Evolutionary conservation across 2,888 invertebrate genomes (phyloP), one percentile per base, ranked within the genome.

Genomic region (Scaeva pyrastri): DNA sequence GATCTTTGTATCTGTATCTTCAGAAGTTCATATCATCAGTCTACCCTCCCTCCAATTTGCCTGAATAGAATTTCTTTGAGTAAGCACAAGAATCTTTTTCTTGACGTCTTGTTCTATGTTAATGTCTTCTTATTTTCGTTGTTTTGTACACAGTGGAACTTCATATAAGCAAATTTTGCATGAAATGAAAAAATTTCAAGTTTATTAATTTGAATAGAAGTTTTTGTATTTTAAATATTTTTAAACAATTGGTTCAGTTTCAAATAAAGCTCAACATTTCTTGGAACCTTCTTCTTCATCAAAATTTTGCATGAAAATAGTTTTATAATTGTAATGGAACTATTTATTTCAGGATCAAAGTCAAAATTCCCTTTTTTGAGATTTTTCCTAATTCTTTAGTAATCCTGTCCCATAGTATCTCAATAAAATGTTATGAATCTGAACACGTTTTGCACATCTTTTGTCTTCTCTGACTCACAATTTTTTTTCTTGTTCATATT

Each of bases 391-490:
- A 14, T 73, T 21, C 19, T 21, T 0, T 0, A 41, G 2, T 7
- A 8, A 41, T 21, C 7, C 1, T 39, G 4, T 39, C 39, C 60
- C 39, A 60, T 2, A 21, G 60, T 60, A 4, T 0, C 3, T 21
- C 6, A 36, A 39, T 21, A 10, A 60, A 78, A 70, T 73, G 78
- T 75, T 79, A 75, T 55, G 72, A 85, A 81, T 86, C 85, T 71
- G 81, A 77, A 86, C 85, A 86, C 81, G 81, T 81, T 73, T 64
- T 73, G 31, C 41, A 60, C 45, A 68, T 81, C 76, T 79, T 60
- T 58, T 60, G 16, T 77, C 39, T 77, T 75, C 36, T 31, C 26
- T 31, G n/a, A 4, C 50, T 48, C 23, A 43, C 3, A n/a, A 26
- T n/a, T 0, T 21, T 31, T 70, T 60, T 52, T 58, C 31, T 52